phyloP scores from a whole-genome alignment of 2,888 invertebrate genomes.

The Zootermopsis nevadensis region DNA sequence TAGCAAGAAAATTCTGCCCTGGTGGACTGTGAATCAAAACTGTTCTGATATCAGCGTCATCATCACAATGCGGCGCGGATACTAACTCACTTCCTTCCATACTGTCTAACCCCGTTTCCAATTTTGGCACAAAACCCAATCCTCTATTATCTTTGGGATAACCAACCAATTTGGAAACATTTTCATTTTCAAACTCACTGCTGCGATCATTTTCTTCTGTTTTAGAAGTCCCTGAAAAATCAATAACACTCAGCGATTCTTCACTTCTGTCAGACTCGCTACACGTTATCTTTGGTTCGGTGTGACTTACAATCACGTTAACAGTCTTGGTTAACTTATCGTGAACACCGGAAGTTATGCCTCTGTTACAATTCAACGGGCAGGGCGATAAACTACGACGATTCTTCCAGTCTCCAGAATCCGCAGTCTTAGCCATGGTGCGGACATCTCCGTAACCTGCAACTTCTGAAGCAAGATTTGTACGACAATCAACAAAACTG shows the following conservation, averaged over 20 bases:
- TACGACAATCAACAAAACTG: neutral
- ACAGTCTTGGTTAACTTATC: conserved; percentile 36
- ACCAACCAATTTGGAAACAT: neutral
- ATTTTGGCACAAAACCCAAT: conserved; percentile 3
- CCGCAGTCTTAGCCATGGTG: neutral
- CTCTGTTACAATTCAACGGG: neutral
- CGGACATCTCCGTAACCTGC: neutral
- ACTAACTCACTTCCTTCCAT: conserved; percentile 28
- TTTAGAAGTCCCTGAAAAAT: conserved; percentile 24
- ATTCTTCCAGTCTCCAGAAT: neutral
- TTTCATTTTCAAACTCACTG: conserved; percentile 5
- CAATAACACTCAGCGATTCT: neutral
- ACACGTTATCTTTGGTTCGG: conserved; percentile 31
- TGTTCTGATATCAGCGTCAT: neutral
- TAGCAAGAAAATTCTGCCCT: neutral
- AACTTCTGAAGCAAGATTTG: conserved; percentile 12
- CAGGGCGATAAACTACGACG: neutral
- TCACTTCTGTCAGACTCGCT: neutral
- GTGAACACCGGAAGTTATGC: neutral
- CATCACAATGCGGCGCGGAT: conserved; percentile 9
- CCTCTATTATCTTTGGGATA: neutral
- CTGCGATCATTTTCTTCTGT: neutral
- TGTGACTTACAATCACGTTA: conserved; percentile 10
- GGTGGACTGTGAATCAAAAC: conserved; percentile 19
- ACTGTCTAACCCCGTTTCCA: neutral